A percentile compares a stretch with the other conserved stretches of the same genome.
phyloP scores from a whole-genome alignment of 2,888 invertebrate genomes.

The Sinopyrophorus schimmeli region DNA sequence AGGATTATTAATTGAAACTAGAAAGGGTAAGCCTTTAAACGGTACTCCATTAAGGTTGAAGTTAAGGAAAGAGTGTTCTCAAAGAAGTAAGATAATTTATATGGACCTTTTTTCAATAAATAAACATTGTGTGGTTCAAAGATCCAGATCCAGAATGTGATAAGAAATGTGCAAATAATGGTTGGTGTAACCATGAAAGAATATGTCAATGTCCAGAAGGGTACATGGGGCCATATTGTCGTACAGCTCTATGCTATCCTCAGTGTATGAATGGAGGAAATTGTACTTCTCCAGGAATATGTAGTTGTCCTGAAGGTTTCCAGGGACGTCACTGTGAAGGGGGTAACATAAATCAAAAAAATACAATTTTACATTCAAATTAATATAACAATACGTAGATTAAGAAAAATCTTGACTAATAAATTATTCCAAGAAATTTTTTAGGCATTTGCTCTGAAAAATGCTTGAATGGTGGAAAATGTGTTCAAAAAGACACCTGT shows the following conservation, averaged over 20 bases:
- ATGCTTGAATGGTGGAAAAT: slow-evolving; percentile 92
- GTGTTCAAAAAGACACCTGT: slow-evolving; percentile 92
- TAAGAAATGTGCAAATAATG: slow-evolving; percentile 83
- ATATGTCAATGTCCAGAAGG: slow-evolving; percentile 88
- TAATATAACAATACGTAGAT: background rate
- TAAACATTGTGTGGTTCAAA: slow-evolving; percentile 45
- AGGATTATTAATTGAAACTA: slow-evolving; percentile 80
- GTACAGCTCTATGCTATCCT: slow-evolving; percentile 88
- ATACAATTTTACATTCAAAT: slow-evolving; percentile 2
- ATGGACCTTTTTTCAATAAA: slow-evolving; percentile 9
- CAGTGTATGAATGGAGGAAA: slow-evolving; percentile 92
- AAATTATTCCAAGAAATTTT: slow-evolving; percentile 41
- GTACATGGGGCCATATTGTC: slow-evolving; percentile 88
- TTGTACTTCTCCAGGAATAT: slow-evolving; percentile 86
- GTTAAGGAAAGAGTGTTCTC: slow-evolving; percentile 91
- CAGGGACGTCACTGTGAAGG: slow-evolving; percentile 91
- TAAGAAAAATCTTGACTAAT: no score
- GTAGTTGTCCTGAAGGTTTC: slow-evolving; percentile 87
- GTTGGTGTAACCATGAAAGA: slow-evolving; percentile 81
- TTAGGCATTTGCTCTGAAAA: slow-evolving; percentile 88
- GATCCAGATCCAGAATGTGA: slow-evolving; percentile 89
- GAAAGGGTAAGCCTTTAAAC: slow-evolving; percentile 76
- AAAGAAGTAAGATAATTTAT: slow-evolving; percentile 73
- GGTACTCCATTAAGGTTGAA: slow-evolving; percentile 86
- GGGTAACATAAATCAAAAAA: slow-evolving; percentile 60